These are phyloP conservation scores for Sympetrum striolatum DNA, from an alignment of 2,888 invertebrate genomes.

Conservation along the genomic window DNA sequence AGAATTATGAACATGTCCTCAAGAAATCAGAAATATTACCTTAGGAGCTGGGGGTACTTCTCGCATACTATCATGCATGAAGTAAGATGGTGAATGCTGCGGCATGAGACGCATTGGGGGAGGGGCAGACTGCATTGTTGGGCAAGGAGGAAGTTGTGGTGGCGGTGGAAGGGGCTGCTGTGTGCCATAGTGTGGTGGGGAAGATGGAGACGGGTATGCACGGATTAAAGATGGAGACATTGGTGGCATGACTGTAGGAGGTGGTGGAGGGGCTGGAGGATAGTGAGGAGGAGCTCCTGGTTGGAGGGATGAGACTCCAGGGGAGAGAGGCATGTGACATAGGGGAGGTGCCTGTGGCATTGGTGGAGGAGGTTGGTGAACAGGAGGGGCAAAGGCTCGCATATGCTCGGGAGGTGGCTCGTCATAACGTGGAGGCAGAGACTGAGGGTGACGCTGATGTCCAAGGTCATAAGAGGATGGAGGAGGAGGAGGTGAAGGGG, in stretches of 20 bases:
- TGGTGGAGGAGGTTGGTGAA: constrained; percentile 44
- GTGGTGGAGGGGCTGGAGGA: constrained; percentile 47
- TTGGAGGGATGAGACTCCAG: constrained; percentile 49
- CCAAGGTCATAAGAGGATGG: constrained; percentile 54
- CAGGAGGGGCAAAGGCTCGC: constrained; percentile 15
- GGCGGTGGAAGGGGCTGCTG: constrained; percentile 45
- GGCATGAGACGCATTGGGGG: constrained; percentile 38
- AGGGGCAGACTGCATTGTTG: constrained; percentile 54
- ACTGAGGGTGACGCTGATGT: not conserved
- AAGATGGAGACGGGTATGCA: constrained; percentile 46
- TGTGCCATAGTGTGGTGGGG: constrained; percentile 52
- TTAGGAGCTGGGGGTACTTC: not conserved
- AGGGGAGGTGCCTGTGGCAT: constrained; percentile 49
- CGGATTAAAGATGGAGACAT: constrained; percentile 50
- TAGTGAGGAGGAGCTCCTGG: constrained; percentile 54
- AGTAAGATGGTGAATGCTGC: constrained; percentile 50
- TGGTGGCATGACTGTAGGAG: constrained; percentile 51
- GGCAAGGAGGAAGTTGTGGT: constrained; percentile 48
- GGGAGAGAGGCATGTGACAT: constrained; percentile 38
- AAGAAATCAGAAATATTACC: not conserved
- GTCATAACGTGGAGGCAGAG: constrained; percentile 16
- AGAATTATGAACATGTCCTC: no score
- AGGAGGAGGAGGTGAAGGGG: constrained; percentile 40
- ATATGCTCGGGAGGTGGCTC: constrained; percentile 12
- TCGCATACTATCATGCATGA: not conserved